phyloP scores from a whole-genome alignment of 2,113 vertebrate genomes.

The Perca schrenkii region DNA sequence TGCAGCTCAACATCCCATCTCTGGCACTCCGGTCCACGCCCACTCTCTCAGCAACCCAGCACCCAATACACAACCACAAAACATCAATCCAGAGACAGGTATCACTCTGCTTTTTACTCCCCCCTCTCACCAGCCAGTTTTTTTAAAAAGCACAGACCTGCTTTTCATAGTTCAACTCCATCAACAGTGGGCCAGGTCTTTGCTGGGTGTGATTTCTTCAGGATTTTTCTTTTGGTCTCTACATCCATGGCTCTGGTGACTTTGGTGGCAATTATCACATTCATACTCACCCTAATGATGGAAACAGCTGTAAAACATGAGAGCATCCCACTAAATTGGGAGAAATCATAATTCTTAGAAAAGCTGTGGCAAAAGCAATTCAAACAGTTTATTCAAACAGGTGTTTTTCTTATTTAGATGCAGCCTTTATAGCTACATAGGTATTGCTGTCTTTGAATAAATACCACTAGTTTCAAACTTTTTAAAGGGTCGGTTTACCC shows the following conservation, averaged over 20 bases:
- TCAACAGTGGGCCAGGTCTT: slow-evolving; percentile 18
- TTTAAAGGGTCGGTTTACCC: background rate
- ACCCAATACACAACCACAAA: slow-evolving; percentile 68
- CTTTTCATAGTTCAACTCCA: slow-evolving; percentile 20
- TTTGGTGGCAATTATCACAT: slow-evolving; percentile 18
- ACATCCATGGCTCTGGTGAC: slow-evolving; percentile 20
- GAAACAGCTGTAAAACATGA: background rate
- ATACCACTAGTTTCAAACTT: background rate
- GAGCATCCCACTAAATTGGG: background rate
- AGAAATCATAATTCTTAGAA: background rate
- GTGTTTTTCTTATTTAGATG: background rate
- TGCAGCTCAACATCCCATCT: slow-evolving; percentile 67
- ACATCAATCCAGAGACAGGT: slow-evolving; percentile 78
- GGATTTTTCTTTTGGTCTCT: slow-evolving; percentile 34
- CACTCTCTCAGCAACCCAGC: slow-evolving; percentile 81
- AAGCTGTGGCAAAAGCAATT: background rate
- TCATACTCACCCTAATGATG: no score
- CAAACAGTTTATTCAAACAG: no score
- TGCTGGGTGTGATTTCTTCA: slow-evolving; percentile 34
- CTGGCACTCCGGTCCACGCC: slow-evolving; percentile 64
- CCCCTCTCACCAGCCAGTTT: slow-evolving; percentile 8
- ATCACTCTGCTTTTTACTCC: slow-evolving; percentile 12
- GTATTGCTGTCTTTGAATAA: background rate
- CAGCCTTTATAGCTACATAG: background rate
- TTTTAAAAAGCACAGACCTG: slow-evolving; percentile 22